Conservation (phyloP, 2,888 invertebrate species). For the Cenopis cana region DNA sequence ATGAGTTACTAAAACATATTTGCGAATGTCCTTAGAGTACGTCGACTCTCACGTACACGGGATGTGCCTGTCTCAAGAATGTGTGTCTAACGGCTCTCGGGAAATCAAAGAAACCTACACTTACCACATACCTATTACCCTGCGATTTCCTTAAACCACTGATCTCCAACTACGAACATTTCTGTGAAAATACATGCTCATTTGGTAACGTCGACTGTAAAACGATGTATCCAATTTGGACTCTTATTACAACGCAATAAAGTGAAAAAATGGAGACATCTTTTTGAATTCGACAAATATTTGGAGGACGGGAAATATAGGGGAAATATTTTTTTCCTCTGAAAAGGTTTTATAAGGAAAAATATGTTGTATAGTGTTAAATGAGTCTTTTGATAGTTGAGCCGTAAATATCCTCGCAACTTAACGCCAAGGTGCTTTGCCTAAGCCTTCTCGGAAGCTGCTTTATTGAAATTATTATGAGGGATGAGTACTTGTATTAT, state of each 20-base stretch:
- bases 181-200: not conserved
- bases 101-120: constrained; percentile 2
- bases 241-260: too few species aligned
- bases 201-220: not conserved
- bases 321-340: not conserved
- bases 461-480: not conserved
- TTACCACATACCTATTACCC: not conserved
- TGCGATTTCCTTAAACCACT: constrained; percentile 4
- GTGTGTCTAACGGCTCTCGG: not conserved
- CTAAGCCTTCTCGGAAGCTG: not conserved
- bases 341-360: not conserved
- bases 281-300: not conserved
- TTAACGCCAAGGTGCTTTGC: not conserved
- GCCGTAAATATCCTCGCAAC: not conserved
- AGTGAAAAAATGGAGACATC: too few species aligned
- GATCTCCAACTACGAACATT: not conserved
- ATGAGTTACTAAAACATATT: too few species aligned
- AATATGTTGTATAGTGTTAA: not conserved
- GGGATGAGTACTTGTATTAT: not conserved
- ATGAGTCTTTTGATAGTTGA: not conserved
- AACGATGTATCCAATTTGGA: too few species aligned
- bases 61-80: not conserved
- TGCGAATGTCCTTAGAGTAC: not conserved
- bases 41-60: not conserved
- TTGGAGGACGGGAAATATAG: not conserved